Conservation (phyloP, 2,113 vertebrate species). For the Lepus europaeus region DNA sequence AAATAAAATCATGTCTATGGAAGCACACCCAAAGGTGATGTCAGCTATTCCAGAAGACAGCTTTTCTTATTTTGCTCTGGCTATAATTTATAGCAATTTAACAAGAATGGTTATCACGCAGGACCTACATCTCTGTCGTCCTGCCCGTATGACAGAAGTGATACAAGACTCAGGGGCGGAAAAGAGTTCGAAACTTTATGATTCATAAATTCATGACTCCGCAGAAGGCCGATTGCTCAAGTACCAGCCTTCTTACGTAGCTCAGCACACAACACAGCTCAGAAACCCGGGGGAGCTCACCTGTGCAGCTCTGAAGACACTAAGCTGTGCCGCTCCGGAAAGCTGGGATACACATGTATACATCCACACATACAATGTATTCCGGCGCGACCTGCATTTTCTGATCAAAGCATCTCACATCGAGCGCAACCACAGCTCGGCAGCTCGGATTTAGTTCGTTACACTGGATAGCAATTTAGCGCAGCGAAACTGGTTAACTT, state of each 20-base stretch:
- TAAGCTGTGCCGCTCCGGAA: slow-evolving; percentile 15
- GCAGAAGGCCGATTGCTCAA: slow-evolving; percentile 5
- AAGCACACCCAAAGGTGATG: slow-evolving; percentile 18
- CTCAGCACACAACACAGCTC: slow-evolving; percentile 17
- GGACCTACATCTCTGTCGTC: slow-evolving; percentile 38
- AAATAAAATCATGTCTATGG: slow-evolving; percentile 57
- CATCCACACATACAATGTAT: slow-evolving; percentile 66
- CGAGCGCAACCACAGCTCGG: not conserved
- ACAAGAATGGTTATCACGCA: slow-evolving; percentile 34
- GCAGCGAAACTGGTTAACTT: slow-evolving; percentile 34
- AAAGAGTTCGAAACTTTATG: slow-evolving; percentile 58
- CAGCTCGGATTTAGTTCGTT: slow-evolving; percentile 42
- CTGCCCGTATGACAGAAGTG: not conserved
- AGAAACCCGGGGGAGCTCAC: slow-evolving; percentile 49
- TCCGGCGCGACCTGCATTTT: slow-evolving; percentile 48
- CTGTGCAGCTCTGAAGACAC: slow-evolving; percentile 34
- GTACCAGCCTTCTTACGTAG: slow-evolving; percentile 62
- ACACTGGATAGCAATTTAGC: slow-evolving; percentile 17
- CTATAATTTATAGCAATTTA: slow-evolving; percentile 41
- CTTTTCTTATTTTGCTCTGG: slow-evolving; percentile 48
- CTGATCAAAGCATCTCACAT: slow-evolving; percentile 52
- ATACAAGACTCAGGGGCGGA: slow-evolving; percentile 47
- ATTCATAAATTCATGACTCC: slow-evolving; percentile 43
- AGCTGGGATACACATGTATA: slow-evolving; percentile 56
- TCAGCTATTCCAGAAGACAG: slow-evolving; percentile 59